A percentile compares a stretch with the other conserved stretches of the same genome.
phyloP scores from a whole-genome alignment of 2,797 vertebrate genomes.

The Anguilla megastoma region DNA sequence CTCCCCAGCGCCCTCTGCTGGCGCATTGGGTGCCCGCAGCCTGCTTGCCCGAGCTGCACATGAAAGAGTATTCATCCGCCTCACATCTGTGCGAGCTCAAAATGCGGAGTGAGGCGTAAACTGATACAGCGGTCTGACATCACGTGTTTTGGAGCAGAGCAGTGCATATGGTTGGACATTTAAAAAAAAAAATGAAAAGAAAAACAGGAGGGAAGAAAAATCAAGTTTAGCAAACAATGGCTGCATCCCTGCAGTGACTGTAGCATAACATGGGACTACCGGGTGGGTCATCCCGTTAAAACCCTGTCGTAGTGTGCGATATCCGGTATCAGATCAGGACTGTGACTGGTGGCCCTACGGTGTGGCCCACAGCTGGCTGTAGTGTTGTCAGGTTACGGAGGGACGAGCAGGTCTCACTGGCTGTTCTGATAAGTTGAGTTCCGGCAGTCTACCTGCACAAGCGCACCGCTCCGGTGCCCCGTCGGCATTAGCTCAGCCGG shows the following conservation, averaged over 20 bases:
- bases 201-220: too few relatives aligned
- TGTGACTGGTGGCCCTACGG: neutral
- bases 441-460: neutral
- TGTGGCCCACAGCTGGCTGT: neutral
- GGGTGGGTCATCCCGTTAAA: neutral
- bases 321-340: neutral
- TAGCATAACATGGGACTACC: neutral
- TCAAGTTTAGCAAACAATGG: too few relatives aligned
- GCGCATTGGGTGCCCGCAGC: neutral
- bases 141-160: neutral
- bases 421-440: neutral
- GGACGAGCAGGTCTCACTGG: neutral
- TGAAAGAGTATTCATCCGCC: neutral
- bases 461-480: neutral
- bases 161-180: neutral
- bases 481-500: too few relatives aligned
- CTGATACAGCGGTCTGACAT: neutral
- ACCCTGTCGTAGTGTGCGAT: neutral
- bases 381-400: neutral
- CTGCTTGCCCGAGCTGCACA: neutral
- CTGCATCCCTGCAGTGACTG: neutral
- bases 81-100: neutral
- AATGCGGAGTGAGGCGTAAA: neutral
- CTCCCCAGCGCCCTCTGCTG: neutral
- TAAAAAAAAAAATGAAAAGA: neutral